Base-by-base conservation (phyloP, 2,797 vertebrate species). In the Nyctalus aviator region DNA sequence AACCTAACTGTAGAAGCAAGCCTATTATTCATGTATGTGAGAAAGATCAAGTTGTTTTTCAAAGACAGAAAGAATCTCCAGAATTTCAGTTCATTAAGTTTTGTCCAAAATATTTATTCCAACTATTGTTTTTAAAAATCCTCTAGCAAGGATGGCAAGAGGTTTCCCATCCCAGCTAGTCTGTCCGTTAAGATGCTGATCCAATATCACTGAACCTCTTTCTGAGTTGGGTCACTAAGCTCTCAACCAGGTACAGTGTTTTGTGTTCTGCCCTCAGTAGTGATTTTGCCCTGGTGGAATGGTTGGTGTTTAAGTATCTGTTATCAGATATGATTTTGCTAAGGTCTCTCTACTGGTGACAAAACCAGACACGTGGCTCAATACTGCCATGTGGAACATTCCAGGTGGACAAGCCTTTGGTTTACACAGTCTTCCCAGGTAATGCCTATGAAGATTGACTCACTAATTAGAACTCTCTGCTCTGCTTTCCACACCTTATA, bases 51-150 rank as follows among this genome's bases (percentile, higher is more conserved):
- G 55, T 2, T 59, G 14, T 73, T 94, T 91, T 95, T 79, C 62
- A 90, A 93, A 77, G 11, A 89, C 5, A 68, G 32, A 12, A 64
- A 69, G 18, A 57, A 88, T 84, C 23, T 71, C 14, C 25, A 21
- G 20, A 92, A 75, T 71, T 37, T 73, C 2, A n/a, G 32, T 59
- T 89, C 32, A 50, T 11, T 71, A 46, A 76, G 64, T 84, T 55
- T 77, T 64, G 53, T 84, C 30, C 15, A 90, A 90, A 94, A 86
- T 71, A 25, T 20, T 10, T 62, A 68, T 94, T 69, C 3, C 48
- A 90, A 71, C 7, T 69, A 69, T 15, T 72, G 41, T 23, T 88
- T 73, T 81, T 50, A 76, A 69, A 64, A 87, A 35, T 25, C 37
- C 1, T 35, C 8, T 90, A 12, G 30, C 78, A 76, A 21, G 32